Evolutionary conservation across 2,888 invertebrate genomes (phyloP).

Genomic region (Andricus quercusramuli): DNA sequence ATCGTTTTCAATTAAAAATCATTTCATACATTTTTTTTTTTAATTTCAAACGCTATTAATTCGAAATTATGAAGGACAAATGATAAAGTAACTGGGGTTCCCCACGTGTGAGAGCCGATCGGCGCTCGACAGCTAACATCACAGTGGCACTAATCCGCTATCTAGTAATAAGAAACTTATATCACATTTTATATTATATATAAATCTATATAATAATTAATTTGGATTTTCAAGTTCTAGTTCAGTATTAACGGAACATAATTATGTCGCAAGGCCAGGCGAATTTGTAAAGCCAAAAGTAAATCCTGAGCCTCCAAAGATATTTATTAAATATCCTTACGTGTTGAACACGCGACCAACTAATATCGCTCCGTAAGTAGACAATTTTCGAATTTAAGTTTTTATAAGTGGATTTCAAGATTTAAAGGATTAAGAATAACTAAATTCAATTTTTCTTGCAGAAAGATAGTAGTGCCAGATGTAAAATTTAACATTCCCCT

Average conservation of each 20-base stretch:
- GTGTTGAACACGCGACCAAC: not conserved
- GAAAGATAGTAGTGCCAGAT: slow-evolving; percentile 23
- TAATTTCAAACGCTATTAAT: no score
- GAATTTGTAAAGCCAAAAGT: not conserved
- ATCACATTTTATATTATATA: no score
- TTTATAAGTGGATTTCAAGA: not conserved
- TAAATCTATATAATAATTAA: not conserved
- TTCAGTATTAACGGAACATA: slow-evolving; percentile 31
- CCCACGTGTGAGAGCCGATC: no score
- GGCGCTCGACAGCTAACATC: no score
- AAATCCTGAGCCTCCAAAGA: not conserved
- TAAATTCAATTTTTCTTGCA: not conserved
- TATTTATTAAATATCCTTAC: slow-evolving; percentile 32
- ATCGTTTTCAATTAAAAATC: no score
- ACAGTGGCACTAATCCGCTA: no score
- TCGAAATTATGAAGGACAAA: no score
- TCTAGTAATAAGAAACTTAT: no score
- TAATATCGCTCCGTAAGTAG: slow-evolving; percentile 13
- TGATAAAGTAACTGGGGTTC: no score
- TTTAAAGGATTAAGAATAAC: not conserved
- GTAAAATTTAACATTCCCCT: slow-evolving; percentile 19
- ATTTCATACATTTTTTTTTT: no score
- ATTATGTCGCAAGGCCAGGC: slow-evolving; percentile 16
- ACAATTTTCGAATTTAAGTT: not conserved
- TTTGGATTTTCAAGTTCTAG: not conserved